Evolutionary conservation across 2,797 vertebrate genomes (phyloP), one percentile per base, ranked within the genome.

Genomic region (Valencia hispanica): DNA sequence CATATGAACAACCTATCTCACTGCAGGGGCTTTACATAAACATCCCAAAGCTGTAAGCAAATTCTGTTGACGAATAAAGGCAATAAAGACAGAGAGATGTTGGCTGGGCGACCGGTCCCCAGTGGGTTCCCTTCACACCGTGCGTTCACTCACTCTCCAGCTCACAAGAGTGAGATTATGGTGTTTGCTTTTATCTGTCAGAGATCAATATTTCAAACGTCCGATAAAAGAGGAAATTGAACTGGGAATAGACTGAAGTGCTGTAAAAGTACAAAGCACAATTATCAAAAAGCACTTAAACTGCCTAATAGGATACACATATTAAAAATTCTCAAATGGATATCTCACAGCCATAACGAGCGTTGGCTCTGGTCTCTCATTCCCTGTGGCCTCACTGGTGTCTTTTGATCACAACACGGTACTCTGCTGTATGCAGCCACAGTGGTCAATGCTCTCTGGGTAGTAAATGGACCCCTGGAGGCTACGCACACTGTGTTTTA

Each of bases 221-320:
- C 95, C 95, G 97, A 99, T 99, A 99, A 99, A 99, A 99, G 97
- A 97, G 97, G 96, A 99, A 97, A 99, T 99, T 99, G 98, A 97
- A 98, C 97, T 99, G 98, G 98, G 98, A 99, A 99, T 99, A 98
- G 98, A 96, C 97, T 95, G 96, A 96, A 98, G 98, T 98, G 97
- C 97, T 97, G 97, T 99, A 99, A 99, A 99, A 98, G 97, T 98
- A 99, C 98, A 99, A 99, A 99, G 98, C 96, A 98, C 98, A 99
- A 99, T 99, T 99, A 99, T 99, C 98, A 99, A 99, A 99, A 99
- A 97, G 97, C 98, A 99, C 98, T 99, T 99, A 98, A 97, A 97
- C 96, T 94, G 96, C 96, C 97, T 99, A 98, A 99, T 98, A 98
- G 97, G 97, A 98, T 96, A 98, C 97, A 97, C 97, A 97, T 98